Conservation (phyloP, 1,140 invertebrate genomes). For the Bombus cullumanus region DNA sequence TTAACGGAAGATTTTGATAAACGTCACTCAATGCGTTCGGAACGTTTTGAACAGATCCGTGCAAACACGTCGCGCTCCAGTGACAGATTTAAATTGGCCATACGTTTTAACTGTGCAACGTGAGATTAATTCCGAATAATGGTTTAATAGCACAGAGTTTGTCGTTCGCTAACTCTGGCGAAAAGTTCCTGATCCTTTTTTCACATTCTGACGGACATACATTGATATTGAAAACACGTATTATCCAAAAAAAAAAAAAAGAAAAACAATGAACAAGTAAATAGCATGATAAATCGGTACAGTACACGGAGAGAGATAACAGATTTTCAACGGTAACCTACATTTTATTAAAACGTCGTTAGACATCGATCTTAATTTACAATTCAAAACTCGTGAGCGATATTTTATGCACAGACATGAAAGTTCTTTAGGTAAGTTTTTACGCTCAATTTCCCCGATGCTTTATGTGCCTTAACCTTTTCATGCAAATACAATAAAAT, state of each 20-base stretch:
- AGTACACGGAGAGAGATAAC: neutral
- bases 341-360: neutral
- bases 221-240: too few relatives aligned
- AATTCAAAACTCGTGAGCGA: conserved; percentile 45
- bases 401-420: conserved; percentile 45
- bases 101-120: neutral
- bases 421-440: conserved; percentile 34
- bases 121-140: conserved; percentile 8
- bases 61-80: neutral
- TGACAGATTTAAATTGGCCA: conserved; percentile 29
- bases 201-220: neutral
- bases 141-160: neutral
- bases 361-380: conserved; percentile 34
- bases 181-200: conserved; percentile 2
- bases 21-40: conserved; percentile 2
- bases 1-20: conserved; percentile 25
- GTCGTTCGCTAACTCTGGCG: neutral
- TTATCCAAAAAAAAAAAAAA: neutral
- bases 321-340: neutral
- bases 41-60: neutral
- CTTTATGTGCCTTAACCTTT: neutral
- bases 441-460: neutral
- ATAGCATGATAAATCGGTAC: neutral
- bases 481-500: conserved; percentile 6
- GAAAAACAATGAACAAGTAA: neutral